Percentiles rank a stretch among this genome's conserved stretches.
Conservation (phyloP, 1,140 invertebrate species). For the Solen grandis region DNA sequence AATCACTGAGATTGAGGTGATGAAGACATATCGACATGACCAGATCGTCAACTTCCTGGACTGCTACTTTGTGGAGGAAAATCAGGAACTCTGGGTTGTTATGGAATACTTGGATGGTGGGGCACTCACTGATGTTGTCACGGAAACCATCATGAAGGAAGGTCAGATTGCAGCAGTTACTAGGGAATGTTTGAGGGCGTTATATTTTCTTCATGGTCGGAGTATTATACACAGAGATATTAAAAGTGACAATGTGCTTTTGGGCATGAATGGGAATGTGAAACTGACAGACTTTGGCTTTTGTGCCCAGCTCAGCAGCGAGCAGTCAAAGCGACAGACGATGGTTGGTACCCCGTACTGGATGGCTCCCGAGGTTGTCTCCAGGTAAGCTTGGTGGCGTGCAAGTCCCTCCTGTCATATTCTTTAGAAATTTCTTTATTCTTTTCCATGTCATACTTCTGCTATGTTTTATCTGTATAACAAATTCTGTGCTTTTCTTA, state of each 20-base stretch:
- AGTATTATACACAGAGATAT: constrained; percentile 94
- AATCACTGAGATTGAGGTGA: constrained; percentile 83
- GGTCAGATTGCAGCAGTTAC: constrained; percentile 99
- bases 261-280: constrained; percentile 79
- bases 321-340: constrained; percentile 78
- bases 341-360: constrained; percentile 82
- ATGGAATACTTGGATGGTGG: constrained; percentile 84
- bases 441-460: no score
- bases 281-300: constrained; percentile 82
- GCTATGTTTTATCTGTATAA: no score
- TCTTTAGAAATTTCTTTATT: not conserved
- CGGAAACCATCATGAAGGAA: constrained; percentile 83
- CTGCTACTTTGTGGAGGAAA: constrained; percentile 90
- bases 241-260: constrained; percentile 82
- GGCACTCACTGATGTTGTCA: constrained; percentile 83
- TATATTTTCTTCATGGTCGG: constrained; percentile 98
- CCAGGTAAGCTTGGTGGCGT: constrained; percentile 74
- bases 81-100: constrained; percentile 83
- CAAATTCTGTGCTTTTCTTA: no score
- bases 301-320: constrained; percentile 79
- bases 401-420: no score
- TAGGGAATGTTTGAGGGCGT: constrained; percentile 93
- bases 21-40: constrained; percentile 79
- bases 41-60: constrained; percentile 90
- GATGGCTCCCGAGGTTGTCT: constrained; percentile 80